Evolutionary conservation across 2,113 vertebrate genomes (phyloP), one percentile per base, ranked within the genome.

Genomic region (Grantiella picta): DNA sequence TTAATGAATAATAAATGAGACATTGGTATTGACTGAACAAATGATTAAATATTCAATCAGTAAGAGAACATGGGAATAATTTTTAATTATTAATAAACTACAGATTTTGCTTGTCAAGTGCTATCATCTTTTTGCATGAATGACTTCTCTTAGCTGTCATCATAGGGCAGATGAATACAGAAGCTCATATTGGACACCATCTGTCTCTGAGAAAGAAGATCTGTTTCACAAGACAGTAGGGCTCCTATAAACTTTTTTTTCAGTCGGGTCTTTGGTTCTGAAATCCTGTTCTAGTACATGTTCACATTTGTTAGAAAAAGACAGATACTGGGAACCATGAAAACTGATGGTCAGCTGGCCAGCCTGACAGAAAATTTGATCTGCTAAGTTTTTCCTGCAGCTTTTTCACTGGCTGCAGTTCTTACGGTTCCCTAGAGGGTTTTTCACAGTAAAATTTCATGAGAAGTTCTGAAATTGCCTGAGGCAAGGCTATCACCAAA

Each of bases 1-100:
- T 98, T 95, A 98, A 98, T 98, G 97, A 98, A 98, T 98, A 98
- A 98, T 98, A 98, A 98, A 98, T 98, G 95, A 89, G 86, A 97
- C 89, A 96, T 57, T 95, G 95, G 57, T 98, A 98, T 98, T 98
- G 98, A 98, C 97, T 96, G 97, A 98, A 97, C 63, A 97, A 97
- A 96, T 54, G 64, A 97, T 98, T 98, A 98, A 98, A 98, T 98
- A 98, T 98, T 98, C 98, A 96, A 98, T 98, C 97, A 97, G 96
- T 97, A 97, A 92, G 77, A 96, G 97, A 98, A 98, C 97, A 98
- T 93, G 94, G 94, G 97, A 98, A 98, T 98, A 79, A 93, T 95
- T 95, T 97, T 98, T 85, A 98, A 98, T 98, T 98, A 98, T 98
- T 98, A 98, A 98, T 97, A 97, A 96, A 72, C 78, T 95, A 95